Base-by-base conservation (phyloP, 2,888 invertebrate genomes). In the Venustoraphidia nigricollis region DNA sequence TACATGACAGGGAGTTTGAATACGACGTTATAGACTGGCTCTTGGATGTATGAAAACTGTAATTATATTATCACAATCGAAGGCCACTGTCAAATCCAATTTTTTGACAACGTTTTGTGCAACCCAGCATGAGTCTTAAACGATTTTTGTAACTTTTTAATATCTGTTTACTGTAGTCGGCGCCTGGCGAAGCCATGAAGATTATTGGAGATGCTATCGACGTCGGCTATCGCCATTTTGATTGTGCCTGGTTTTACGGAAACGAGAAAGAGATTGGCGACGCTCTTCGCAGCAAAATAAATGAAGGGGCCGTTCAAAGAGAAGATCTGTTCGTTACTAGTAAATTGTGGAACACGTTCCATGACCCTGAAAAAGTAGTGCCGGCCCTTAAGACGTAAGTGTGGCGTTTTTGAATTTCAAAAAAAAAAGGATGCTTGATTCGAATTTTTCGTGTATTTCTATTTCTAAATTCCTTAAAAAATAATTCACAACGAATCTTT, bases 331-430 rank as follows among this genome's bases (percentile, higher is more conserved):
- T 84, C 62, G 70, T 86, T 52, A 81, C 81, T 0, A 83, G 83
- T 45, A 87, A 91, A 75, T 64, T 90, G 3, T 93, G 93, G 93
- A 90, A 92, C 68, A 90, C 88, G 0, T 88, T 78, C 65, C 94
- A 95, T 63, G 76, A 77, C 13, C 76, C 78, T 0, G 84, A 88
- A 34, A 38, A 59, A 48, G 66, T 66, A 8, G 62, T 64, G 9
- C 60, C 61, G 10, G 57, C 65, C 10, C 60, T 64, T 36, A 63
- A 58, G 53, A 55, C 27, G 27, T 27, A 27, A 27, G 27, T 27
- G 27, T 5, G 3, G 6, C 6, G 27, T 27, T 27, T 27, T 27
- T 6, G 27, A 27, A 27, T 27, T 27, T 27, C 27, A 6, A 27
- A 27, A 27, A 27, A 27, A 27, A 27, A 27, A 6, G 27, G 5